Conservation (phyloP, 1,140 invertebrate genomes). For the Diploscapter pachys region DNA sequence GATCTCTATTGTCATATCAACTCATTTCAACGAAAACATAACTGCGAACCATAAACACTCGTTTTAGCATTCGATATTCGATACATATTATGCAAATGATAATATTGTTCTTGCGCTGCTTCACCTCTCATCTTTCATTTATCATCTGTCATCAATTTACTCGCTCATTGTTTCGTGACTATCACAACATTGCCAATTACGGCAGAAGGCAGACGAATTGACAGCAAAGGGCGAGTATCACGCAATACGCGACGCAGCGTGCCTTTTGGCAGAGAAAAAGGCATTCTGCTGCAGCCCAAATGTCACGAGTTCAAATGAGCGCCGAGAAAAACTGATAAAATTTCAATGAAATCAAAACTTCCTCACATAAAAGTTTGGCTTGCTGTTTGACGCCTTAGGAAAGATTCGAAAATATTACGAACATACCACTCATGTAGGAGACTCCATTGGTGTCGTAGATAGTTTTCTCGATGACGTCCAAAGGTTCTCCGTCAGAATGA, state of each 20-base stretch:
- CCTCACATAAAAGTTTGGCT: neutral
- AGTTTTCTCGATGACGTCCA: slow-evolving; percentile 68
- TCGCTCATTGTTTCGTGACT: too few species aligned
- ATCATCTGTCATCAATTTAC: neutral
- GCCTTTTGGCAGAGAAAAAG: neutral
- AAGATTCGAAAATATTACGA: neutral
- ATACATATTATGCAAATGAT: too few species aligned
- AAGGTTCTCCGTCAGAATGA: slow-evolving; percentile 52
- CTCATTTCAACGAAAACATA: slow-evolving; percentile 3
- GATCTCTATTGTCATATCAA: slow-evolving; percentile 4
- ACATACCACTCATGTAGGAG: slow-evolving; percentile 86
- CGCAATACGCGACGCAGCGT: too few species aligned
- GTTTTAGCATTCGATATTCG: neutral
- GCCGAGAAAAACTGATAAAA: neutral
- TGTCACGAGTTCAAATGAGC: neutral
- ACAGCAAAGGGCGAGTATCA: too few species aligned
- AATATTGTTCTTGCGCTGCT: too few species aligned
- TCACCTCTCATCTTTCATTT: neutral
- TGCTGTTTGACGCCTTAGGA: neutral
- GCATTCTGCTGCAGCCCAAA: neutral
- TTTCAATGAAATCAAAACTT: neutral
- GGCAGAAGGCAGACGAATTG: neutral
- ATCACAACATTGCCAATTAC: too few species aligned
- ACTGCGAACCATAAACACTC: neutral
- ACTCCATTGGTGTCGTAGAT: slow-evolving; percentile 73